Percentiles rank a stretch among this genome's conserved stretches.
Conservation (phyloP, 2,797 vertebrate genomes). For the Echeneis naucrates region DNA sequence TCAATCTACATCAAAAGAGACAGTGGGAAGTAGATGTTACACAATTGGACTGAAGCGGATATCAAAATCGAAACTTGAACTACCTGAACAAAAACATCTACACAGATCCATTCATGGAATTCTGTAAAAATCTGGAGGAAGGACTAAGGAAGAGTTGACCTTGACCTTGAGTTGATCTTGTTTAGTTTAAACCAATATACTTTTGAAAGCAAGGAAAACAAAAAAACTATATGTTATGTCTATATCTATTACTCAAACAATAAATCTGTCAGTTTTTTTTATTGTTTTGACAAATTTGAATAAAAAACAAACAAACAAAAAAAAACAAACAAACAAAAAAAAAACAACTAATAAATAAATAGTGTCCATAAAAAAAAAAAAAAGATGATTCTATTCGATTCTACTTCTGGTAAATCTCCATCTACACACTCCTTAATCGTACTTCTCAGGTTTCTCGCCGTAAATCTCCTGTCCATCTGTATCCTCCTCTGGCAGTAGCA, state of each 20-base stretch:
- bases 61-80: conserved; percentile 31
- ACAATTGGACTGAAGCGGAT: conserved; percentile 13
- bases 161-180: too few species aligned
- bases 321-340: too few species aligned
- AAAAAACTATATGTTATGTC: background rate
- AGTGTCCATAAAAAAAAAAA: background rate
- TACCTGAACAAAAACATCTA: conserved; percentile 21
- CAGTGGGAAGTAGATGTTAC: background rate
- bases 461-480: conserved; percentile 66
- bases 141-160: background rate
- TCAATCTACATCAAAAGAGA: conserved; percentile 20
- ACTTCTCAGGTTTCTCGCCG: conserved; percentile 29
- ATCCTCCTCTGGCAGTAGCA: conserved; percentile 63
- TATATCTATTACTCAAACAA: background rate
- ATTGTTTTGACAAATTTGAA: background rate
- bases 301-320: too few species aligned
- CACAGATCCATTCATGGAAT: conserved; percentile 13
- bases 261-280: background rate
- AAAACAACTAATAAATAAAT: conserved; percentile 7
- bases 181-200: background rate
- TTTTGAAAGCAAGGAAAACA: background rate
- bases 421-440: conserved; percentile 14
- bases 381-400: background rate
- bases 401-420: background rate
- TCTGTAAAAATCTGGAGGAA: background rate